phyloP scores from a whole-genome alignment of 1,140 invertebrate genomes.

The Hydropsyche tenuis region DNA sequence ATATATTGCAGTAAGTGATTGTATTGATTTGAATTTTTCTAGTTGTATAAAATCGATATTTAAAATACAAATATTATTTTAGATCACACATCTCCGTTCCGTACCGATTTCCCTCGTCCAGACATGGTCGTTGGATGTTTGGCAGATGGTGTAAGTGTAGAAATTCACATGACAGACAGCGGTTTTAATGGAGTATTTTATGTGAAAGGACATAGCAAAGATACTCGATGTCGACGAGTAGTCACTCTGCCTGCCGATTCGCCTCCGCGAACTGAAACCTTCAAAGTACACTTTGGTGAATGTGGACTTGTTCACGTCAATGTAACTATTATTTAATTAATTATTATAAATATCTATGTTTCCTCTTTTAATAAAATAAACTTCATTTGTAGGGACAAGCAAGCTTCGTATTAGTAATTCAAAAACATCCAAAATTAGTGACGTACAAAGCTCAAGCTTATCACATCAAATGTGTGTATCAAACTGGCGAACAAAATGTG shows the following conservation, averaged over 20 bases:
- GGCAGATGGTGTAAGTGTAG: constrained; percentile 89
- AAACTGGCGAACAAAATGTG: constrained; percentile 92
- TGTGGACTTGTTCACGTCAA: constrained; percentile 92
- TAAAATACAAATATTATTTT: constrained; percentile 10
- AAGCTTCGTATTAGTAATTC: constrained; percentile 90
- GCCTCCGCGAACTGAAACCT: constrained; percentile 75
- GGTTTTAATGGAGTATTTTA: constrained; percentile 92
- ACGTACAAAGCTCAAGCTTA: constrained; percentile 94
- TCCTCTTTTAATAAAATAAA: background rate
- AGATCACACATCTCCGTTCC: constrained; percentile 57
- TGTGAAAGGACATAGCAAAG: constrained; percentile 93
- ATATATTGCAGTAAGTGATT: constrained; percentile 69
- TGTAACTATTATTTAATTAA: constrained; percentile 64
- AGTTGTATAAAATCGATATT: background rate
- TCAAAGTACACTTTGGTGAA: constrained; percentile 90
- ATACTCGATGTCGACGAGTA: constrained; percentile 84
- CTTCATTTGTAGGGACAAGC: constrained; percentile 76
- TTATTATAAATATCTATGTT: background rate
- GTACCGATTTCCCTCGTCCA: constrained; percentile 84
- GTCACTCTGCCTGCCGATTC: constrained; percentile 75
- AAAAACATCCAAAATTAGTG: constrained; percentile 94
- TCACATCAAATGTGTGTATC: constrained; percentile 93
- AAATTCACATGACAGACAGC: constrained; percentile 77
- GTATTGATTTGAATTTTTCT: background rate
- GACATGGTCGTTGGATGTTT: constrained; percentile 88